A percentile compares a stretch with the other conserved stretches of the same genome.
Evolutionary conservation across 2,888 invertebrate genomes (phyloP).

Genomic region (Celastrina argiolus): DNA sequence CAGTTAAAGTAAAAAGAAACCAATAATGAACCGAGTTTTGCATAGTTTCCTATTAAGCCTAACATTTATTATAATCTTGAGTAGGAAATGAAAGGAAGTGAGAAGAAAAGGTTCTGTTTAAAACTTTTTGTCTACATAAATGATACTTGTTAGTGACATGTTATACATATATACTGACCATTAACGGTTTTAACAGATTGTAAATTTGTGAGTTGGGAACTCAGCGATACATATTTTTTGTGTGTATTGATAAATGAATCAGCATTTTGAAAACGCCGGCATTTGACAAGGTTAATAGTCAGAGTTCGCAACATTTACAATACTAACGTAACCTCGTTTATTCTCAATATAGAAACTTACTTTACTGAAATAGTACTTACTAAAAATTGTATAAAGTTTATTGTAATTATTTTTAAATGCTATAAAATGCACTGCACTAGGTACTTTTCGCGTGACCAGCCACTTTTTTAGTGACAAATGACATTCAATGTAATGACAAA

Average conservation of each 20-base stretch:
- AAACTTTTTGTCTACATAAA: background rate
- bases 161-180: slow-evolving; percentile 55
- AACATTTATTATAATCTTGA: too few relatives aligned
- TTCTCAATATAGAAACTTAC: background rate
- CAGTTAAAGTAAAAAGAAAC: too few relatives aligned
- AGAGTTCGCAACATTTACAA: slow-evolving; percentile 63
- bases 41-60: too few relatives aligned
- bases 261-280: slow-evolving; percentile 63
- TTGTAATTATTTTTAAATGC: slow-evolving; percentile 10
- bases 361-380: slow-evolving; percentile 38
- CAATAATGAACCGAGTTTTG: too few relatives aligned
- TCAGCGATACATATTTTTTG: slow-evolving; percentile 45
- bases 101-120: background rate
- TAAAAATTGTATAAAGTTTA: slow-evolving; percentile 30
- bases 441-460: background rate
- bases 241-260: slow-evolving; percentile 64
- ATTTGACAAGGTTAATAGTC: slow-evolving; percentile 64
- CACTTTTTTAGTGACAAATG: background rate
- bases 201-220: slow-evolving; percentile 40
- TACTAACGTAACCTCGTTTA: slow-evolving; percentile 29
- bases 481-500: too few relatives aligned
- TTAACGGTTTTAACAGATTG: slow-evolving; percentile 49
- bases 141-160: slow-evolving; percentile 10
- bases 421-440: background rate
- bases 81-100: background rate